phyloP scores from a whole-genome alignment of 2,113 vertebrate genomes.

The Eurystomus gularis region DNA sequence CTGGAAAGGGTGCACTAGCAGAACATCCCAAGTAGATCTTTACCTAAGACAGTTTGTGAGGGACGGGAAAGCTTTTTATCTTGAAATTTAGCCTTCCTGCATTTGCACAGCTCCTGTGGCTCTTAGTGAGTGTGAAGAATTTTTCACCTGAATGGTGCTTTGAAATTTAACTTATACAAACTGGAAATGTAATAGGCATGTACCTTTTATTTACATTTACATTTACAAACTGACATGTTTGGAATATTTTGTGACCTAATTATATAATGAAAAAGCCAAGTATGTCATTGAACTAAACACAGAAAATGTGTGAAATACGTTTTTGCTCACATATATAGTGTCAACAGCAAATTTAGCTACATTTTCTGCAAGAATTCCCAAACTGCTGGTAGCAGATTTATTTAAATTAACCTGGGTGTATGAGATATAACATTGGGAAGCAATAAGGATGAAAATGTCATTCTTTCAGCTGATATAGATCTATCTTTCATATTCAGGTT shows the following conservation, averaged over 20 bases:
- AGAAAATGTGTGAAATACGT: not conserved
- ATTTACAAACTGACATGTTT: not conserved
- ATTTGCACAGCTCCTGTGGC: not conserved
- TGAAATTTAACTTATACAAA: not conserved
- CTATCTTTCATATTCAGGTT: not conserved
- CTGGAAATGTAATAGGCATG: not conserved
- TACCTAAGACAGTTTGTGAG: not conserved
- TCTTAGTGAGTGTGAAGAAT: not conserved
- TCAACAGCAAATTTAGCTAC: not conserved
- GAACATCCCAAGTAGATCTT: not conserved
- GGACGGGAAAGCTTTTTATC: not conserved
- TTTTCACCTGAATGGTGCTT: not conserved
- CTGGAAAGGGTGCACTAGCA: not conserved
- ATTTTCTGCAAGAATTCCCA: not conserved
- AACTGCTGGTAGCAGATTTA: not conserved
- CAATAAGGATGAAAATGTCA: not conserved
- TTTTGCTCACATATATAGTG: not conserved
- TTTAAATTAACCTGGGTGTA: conserved; percentile 12
- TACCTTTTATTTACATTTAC: not conserved
- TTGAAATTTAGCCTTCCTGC: not conserved
- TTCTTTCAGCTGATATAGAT: not conserved
- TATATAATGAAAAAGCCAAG: not conserved
- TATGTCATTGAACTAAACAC: not conserved
- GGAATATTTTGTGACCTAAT: not conserved
- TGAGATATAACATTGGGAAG: not conserved